Base-by-base conservation (phyloP, 2,113 vertebrate genomes). In the Danionella cerebrum region DNA sequence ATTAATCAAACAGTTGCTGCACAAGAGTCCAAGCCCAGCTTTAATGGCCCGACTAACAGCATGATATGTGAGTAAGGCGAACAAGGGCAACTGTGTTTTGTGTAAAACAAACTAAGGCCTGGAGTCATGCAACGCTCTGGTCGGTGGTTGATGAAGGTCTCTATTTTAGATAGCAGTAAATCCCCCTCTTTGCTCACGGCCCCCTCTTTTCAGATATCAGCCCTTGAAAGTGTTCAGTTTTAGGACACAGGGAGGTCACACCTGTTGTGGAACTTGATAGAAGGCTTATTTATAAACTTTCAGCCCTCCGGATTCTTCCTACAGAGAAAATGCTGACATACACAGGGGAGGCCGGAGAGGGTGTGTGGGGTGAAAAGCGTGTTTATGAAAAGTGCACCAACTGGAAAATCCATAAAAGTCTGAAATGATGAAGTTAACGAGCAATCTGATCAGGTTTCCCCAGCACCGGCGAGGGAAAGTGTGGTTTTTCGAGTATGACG, bases 241-340 rank as follows among this genome's bases (percentile, higher is more conserved):
- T 98, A 93, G 95, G 94, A 94, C 93, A 94, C 89, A 86, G 90
- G 87, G 92, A 92, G 94, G 94, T 94, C 95, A 95, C 96, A 98
- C 95, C 95, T 98, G 96, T 96, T 96, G 92, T 94, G 95, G 94
- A 98, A 98, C 95, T 96, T 98, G 94, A 98, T 95, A 93, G 95
- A 98, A 96, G 96, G 91, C 92, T 96, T 98, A 98, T 98, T 98
- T 98, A 95, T 98, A 98, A 97, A 98, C 94, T 96, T 98, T 95
- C 93, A 89, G 91, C 89, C 91, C 91, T 91, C 85, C 87, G 89
- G 93, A 94, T 94, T 96, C 94, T 93, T 95, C 85, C 88, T 87
- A 91, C 91, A 90, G 90, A 93, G 93, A 96, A 94, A 92, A 91
- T 74, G 87, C 91, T 90, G 90, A 92, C 94, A 89, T 90, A 89